Percentiles rank a stretch among this genome's conserved stretches.
phyloP scores from a whole-genome alignment of 2,797 vertebrate genomes.

The Aotus griseimembra region DNA sequence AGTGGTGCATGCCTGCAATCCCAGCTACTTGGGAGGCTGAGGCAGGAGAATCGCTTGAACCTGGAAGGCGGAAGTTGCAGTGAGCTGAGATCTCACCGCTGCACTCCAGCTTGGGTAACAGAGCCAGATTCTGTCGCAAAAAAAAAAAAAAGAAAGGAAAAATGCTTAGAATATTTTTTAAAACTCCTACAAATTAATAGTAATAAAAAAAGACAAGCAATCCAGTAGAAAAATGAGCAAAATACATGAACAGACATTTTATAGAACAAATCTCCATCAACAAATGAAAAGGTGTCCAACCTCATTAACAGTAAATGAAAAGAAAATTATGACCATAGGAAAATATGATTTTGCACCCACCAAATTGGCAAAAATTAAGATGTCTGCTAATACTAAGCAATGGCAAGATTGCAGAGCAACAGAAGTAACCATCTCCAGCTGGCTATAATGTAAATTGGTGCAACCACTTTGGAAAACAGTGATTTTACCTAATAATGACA shows the following conservation, averaged over 20 bases:
- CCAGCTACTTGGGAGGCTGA: not conserved
- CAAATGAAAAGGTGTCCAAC: not conserved
- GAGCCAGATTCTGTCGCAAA: not conserved
- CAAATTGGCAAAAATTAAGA: not conserved
- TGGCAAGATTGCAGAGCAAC: not conserved
- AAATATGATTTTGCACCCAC: not conserved
- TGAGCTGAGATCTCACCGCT: not conserved
- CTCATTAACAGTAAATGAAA: not conserved
- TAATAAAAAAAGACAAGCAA: not conserved
- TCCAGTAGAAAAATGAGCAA: not conserved
- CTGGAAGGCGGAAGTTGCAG: not conserved
- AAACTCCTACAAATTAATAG: not conserved
- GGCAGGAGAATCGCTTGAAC: not conserved
- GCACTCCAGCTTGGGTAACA: not conserved
- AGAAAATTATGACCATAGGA: not conserved
- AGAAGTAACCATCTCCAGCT: too few species aligned
- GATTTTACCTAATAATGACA: not conserved
- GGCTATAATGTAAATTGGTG: not conserved
- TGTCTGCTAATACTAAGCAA: not conserved
- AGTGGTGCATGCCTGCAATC: not conserved
- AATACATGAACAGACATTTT: not conserved
- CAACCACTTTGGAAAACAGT: not conserved
- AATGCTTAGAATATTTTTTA: not conserved
- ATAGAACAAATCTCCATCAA: not conserved
- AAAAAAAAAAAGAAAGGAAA: not conserved